Percentiles rank a stretch among this genome's conserved stretches.
phyloP scores from a whole-genome alignment of 2,888 invertebrate species.

The Amphiduros pacificus region DNA sequence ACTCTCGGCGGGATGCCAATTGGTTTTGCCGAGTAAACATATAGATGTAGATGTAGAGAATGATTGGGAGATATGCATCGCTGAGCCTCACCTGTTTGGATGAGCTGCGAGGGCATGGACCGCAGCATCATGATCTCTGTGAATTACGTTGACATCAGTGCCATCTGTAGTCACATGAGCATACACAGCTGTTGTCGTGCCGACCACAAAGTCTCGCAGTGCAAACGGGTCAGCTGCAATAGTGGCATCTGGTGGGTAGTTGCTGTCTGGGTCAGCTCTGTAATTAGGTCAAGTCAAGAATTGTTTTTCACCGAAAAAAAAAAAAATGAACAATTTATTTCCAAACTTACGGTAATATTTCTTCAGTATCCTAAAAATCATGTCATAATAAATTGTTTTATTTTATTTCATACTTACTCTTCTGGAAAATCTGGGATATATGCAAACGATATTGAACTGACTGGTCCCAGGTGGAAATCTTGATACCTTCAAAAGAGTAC shows the following conservation, averaged over 20 bases:
- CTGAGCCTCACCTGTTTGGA: slow-evolving; percentile 36
- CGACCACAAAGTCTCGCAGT: slow-evolving; percentile 56
- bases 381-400: no score
- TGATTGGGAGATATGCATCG: no score
- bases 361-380: no score
- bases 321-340: background rate
- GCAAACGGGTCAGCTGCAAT: slow-evolving; percentile 52
- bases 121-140: slow-evolving; percentile 56
- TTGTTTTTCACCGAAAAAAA: background rate
- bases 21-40: no score
- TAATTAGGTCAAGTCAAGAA: background rate
- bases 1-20: no score
- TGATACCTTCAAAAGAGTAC: slow-evolving; percentile 47
- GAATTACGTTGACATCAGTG: slow-evolving; percentile 53
- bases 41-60: no score
- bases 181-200: slow-evolving; percentile 53
- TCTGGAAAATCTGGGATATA: slow-evolving; percentile 41
- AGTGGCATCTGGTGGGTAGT: slow-evolving; percentile 56
- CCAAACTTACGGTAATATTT: background rate
- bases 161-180: slow-evolving; percentile 55
- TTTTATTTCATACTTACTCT: slow-evolving; percentile 9
- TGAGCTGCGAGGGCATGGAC: slow-evolving; percentile 54
- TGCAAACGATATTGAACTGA: slow-evolving; percentile 55
- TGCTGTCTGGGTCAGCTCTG: slow-evolving; percentile 31
- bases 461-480: slow-evolving; percentile 56